Evolutionary conservation across 2,888 invertebrate genomes (phyloP).

Genomic region (Xanthia icteritia): DNA sequence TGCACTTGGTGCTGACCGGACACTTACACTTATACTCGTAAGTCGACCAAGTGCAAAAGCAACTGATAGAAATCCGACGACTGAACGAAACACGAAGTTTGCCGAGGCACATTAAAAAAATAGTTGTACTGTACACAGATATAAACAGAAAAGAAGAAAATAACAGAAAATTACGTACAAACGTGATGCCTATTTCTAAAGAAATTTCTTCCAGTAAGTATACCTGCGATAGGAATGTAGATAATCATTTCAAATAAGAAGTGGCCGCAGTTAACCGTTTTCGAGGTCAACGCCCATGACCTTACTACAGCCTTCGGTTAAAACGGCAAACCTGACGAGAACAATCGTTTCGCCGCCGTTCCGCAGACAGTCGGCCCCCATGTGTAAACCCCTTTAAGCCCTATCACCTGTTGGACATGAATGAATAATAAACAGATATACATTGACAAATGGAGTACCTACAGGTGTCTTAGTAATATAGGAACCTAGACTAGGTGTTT

Average conservation of each 20-base stretch:
- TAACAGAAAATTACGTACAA: no score
- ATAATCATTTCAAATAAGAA: conserved; percentile 2
- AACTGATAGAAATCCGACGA: no score
- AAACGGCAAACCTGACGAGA: neutral
- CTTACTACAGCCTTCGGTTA: neutral
- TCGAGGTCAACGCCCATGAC: conserved; percentile 21
- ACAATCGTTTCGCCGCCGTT: neutral
- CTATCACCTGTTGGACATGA: conserved; percentile 41
- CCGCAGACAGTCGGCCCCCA: neutral
- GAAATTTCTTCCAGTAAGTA: no score
- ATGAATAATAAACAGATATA: conserved; percentile 29
- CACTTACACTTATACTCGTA: no score
- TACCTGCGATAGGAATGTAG: no score
- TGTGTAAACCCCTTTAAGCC: neutral
- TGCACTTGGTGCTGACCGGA: no score
- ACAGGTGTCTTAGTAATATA: conserved; percentile 5
- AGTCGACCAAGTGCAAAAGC: no score
- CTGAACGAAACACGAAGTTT: no score
- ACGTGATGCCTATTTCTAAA: no score
- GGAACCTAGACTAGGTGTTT: neutral
- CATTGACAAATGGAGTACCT: conserved; percentile 37
- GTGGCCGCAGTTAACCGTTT: neutral
- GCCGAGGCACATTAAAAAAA: no score
- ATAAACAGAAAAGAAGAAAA: no score
- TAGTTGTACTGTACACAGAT: no score